phyloP scores from a whole-genome alignment of 2,113 vertebrate genomes.

The Terrapene triunguis region DNA sequence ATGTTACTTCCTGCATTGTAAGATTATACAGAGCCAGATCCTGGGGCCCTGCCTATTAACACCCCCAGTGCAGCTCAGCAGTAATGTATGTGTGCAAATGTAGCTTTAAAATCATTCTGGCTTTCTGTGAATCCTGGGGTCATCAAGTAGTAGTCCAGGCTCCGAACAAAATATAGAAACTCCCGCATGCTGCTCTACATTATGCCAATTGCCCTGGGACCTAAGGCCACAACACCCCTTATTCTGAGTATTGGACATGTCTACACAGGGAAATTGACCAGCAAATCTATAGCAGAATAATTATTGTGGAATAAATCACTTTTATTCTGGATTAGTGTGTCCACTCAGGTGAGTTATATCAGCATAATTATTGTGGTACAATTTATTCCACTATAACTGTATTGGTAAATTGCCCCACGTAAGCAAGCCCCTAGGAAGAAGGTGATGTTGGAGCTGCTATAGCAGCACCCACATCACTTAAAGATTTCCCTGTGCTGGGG shows the following conservation, averaged over 20 bases:
- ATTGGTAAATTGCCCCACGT: not conserved
- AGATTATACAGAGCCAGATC: not conserved
- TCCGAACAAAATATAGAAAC: not conserved
- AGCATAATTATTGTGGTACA: too few relatives aligned
- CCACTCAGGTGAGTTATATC: too few relatives aligned
- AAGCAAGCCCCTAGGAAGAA: not conserved
- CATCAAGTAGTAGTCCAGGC: not conserved
- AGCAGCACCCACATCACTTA: not conserved
- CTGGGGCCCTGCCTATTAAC: not conserved
- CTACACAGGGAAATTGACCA: not conserved
- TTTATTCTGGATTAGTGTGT: not conserved
- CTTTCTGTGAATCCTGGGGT: not conserved
- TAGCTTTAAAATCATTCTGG: not conserved
- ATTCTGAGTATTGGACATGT: not conserved
- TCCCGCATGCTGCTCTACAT: not conserved
- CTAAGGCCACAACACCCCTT: not conserved
- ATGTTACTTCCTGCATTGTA: fast-evolving
- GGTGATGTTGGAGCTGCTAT: constrained; percentile 4
- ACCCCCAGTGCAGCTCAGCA: not conserved
- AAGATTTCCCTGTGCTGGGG: constrained; percentile 49
- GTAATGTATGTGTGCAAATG: not conserved
- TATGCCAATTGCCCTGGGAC: not conserved
- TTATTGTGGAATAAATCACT: not conserved
- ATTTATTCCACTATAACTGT: too few relatives aligned
- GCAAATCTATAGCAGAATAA: not conserved